Base-by-base conservation (phyloP, 2,797 vertebrate genomes). In the Leptatherina wallacei region DNA sequence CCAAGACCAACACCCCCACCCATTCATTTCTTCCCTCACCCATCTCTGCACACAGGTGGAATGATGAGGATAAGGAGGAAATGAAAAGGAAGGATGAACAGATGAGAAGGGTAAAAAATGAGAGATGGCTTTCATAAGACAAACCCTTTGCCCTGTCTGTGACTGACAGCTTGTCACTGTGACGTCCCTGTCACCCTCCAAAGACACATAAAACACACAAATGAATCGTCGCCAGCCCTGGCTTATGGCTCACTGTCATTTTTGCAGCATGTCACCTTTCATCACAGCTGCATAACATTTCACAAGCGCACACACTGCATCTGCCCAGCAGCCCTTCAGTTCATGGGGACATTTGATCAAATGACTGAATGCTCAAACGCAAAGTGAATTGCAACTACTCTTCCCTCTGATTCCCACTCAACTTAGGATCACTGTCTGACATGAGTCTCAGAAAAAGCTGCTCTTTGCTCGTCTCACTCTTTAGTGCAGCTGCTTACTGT, bases 81-180 rank as follows among this genome's bases (percentile, higher is more conserved):
- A 86, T 78, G 80, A 87, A 78, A 85, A 65, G 38, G 54, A 84
- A 69, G 69, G 71, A 88, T 65, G 78, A 79, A 80, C 30, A 77
- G 68, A 85, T 52, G 35, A 81, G 94, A 94, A 92, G 92, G 36
- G 62, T 71, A 35, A 58, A 82, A 83, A 86, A 78, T 65, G 64
- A 77, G 81, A 71, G 87, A 89, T 85, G 67, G 78, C 85, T 84
- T 91, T 89, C 77, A 88, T 81, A 85, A 85, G 83, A 86, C 79
- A 81, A 89, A 80, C 90, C 88, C 83, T 80, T 90, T 32, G 85
- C 77, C 94, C 80, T 56, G 60, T 64, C 47, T 80, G 55, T 97
- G 97, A 98, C 94, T 98, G 97, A 97, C 97, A 97, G 96, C 95
- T 96, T 97, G 97, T 99, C 97, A 98, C 93, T 88, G 88, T 97